These are phyloP conservation scores for Gila robusta DNA, from an alignment of 2,797 vertebrate genomes.

Conservation along the genomic window DNA sequence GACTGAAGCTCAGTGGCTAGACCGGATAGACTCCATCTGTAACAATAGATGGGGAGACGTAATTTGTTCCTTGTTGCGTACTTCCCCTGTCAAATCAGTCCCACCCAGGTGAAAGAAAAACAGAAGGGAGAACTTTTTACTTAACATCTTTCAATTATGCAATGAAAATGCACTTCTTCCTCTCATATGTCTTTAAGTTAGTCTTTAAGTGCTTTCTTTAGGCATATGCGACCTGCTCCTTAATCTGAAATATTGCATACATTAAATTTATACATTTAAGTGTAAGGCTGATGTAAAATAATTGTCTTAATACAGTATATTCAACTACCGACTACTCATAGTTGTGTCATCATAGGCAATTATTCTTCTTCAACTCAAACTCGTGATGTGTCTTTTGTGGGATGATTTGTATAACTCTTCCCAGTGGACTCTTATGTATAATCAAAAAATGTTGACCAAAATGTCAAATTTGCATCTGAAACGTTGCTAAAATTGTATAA, in stretches of 20 bases:
- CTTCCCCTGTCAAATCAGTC: slow-evolving; percentile 43
- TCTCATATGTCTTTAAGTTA: neutral
- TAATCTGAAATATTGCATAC: neutral
- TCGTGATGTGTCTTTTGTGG: neutral
- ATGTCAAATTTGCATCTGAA: neutral
- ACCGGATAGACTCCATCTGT: slow-evolving; percentile 39
- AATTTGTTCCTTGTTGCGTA: slow-evolving; percentile 45
- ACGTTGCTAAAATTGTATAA: neutral
- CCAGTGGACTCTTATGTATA: neutral
- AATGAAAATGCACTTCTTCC: neutral
- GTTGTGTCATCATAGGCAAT: neutral
- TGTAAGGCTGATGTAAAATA: neutral
- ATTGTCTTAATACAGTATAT: neutral
- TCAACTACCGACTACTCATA: neutral
- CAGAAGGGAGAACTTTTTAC: neutral
- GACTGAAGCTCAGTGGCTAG: slow-evolving; percentile 17
- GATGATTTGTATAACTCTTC: neutral
- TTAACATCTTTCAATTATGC: slow-evolving; percentile 3
- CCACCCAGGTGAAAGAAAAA: slow-evolving; percentile 19
- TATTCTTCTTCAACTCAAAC: neutral
- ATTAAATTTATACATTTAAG: neutral
- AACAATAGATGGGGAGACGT: slow-evolving; percentile 57
- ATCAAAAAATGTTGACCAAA: slow-evolving; percentile 5
- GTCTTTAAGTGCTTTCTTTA: neutral
- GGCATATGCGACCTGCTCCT: neutral